phyloP scores from a whole-genome alignment of 2,113 vertebrate genomes.

The Oncorhynchus mykiss region DNA sequence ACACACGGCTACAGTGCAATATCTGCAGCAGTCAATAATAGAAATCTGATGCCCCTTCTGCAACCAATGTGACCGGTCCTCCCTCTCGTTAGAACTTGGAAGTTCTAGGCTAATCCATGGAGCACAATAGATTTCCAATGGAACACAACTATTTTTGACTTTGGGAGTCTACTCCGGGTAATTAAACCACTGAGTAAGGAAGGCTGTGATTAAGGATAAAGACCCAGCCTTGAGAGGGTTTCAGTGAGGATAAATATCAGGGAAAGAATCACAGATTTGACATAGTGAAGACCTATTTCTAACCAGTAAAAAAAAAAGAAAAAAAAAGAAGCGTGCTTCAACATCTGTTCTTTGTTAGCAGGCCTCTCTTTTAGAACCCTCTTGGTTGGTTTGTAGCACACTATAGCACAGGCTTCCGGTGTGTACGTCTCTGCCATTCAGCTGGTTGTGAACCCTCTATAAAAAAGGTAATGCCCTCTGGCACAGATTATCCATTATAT shows the following conservation, averaged over 20 bases:
- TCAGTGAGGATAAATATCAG: neutral
- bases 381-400: conserved; percentile 7
- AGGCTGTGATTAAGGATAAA: neutral
- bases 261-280: neutral
- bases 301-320: neutral
- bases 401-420: conserved; percentile 3
- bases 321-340: neutral
- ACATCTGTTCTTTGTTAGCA: conserved; percentile 27
- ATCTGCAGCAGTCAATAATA: conserved; percentile 98
- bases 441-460: conserved; percentile 27
- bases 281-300: neutral
- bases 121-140: conserved; percentile 70
- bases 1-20: conserved; percentile 93
- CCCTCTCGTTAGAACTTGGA: conserved; percentile 88
- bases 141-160: conserved; percentile 67
- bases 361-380: neutral
- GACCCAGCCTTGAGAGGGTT: neutral
- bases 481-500: too few relatives aligned
- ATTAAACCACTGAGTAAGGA: conserved; percentile 47
- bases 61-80: conserved; percentile 88
- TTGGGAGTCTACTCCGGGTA: conserved; percentile 61
- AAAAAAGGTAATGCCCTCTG: neutral
- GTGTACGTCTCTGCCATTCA: conserved; percentile 15
- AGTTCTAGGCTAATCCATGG: conserved; percentile 75
- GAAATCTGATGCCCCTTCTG: conserved; percentile 92